These are phyloP conservation scores for Hippoglossus stenolepis DNA, from an alignment of 2,113 vertebrate genomes.

Conservation along the genomic window DNA sequence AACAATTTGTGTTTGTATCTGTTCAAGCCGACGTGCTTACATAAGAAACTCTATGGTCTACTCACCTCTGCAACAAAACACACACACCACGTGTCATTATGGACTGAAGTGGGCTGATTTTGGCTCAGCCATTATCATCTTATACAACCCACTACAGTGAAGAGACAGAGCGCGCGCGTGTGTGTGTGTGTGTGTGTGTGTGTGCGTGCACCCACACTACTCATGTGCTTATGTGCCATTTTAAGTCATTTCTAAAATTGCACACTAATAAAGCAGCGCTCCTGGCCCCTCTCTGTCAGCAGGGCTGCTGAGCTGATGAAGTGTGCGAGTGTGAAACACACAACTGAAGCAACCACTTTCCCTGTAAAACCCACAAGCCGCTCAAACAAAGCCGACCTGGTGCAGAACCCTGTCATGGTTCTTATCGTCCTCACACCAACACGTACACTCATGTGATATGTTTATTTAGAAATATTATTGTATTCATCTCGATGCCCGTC, in stretches of 20 bases:
- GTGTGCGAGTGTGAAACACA: constrained; percentile 5
- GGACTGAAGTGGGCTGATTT: constrained; percentile 67
- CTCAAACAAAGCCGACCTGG: neutral
- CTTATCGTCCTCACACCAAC: neutral
- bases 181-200: constrained; percentile 15
- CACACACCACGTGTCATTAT: constrained; percentile 47
- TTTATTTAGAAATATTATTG: neutral
- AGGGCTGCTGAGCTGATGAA: constrained; percentile 2
- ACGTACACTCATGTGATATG: neutral
- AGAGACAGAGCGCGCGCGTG: constrained; percentile 42
- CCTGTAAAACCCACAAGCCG: neutral
- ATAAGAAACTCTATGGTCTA: constrained; percentile 35
- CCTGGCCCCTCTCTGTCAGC: constrained; percentile 10
- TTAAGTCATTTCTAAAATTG: constrained; percentile 54
- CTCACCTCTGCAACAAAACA: constrained; percentile 36
- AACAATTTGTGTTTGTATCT: constrained; percentile 21
- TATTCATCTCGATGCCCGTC: neutral
- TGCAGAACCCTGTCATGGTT: neutral
- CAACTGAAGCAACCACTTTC: neutral
- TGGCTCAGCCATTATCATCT: constrained; percentile 72
- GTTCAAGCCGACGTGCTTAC: constrained; percentile 31
- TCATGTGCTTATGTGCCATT: constrained; percentile 53
- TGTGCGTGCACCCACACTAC: constrained; percentile 7
- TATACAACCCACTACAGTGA: constrained; percentile 70
- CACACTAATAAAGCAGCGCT: constrained; percentile 28